Evolutionary conservation across 2,888 invertebrate genomes (phyloP).

Genomic region (Brenthis ino): DNA sequence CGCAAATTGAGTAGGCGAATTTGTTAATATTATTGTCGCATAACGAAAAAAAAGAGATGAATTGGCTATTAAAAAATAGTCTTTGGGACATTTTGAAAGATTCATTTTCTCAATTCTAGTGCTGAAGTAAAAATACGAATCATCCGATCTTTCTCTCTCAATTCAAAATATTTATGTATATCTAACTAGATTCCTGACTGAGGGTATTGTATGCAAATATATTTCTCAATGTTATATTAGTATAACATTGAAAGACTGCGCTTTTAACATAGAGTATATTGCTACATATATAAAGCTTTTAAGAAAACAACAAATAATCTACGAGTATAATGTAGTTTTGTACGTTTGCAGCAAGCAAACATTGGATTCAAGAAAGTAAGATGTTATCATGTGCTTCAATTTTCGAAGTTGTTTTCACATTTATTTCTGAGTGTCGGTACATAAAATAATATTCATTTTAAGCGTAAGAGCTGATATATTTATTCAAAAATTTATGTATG

Average conservation of each 20-base stretch:
- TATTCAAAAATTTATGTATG: no score
- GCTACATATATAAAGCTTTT: no score
- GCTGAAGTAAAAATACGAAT: no score
- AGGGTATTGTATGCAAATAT: conserved; percentile 11
- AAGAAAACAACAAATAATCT: conserved; percentile 30
- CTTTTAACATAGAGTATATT: no score
- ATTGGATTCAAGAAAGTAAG: conserved; percentile 28
- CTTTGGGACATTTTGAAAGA: no score
- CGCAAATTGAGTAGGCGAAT: no score
- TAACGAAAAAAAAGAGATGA: no score
- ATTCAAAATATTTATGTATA: background rate
- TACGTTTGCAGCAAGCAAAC: conserved; percentile 24
- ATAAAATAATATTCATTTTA: background rate
- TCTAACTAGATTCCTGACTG: conserved; percentile 4
- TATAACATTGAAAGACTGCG: conserved; percentile 5
- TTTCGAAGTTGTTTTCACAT: conserved; percentile 25
- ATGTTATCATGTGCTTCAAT: conserved; percentile 30
- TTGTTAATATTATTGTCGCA: no score
- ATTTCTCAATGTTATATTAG: background rate
- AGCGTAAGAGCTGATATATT: background rate
- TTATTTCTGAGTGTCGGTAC: background rate
- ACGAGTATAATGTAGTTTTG: conserved; percentile 23
- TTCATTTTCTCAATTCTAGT: no score
- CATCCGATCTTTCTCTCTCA: no score
- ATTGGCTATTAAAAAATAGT: no score